These are phyloP conservation scores for Xerus inauris DNA, from an alignment of 2,113 vertebrate genomes.

Conservation along the genomic window DNA sequence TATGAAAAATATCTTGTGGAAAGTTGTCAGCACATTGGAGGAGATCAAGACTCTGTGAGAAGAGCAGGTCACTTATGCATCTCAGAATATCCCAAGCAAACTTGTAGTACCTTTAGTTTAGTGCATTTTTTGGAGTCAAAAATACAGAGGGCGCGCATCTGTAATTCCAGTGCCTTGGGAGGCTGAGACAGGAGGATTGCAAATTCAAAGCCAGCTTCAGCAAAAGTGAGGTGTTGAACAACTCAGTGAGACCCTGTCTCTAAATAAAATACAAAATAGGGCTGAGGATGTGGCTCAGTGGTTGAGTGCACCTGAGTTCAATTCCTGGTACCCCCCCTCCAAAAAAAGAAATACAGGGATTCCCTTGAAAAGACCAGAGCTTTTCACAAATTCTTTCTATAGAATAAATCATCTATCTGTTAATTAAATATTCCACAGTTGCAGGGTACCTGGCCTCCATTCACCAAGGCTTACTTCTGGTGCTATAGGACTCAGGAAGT, in stretches of 20 bases:
- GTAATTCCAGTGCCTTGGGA: too few relatives aligned
- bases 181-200: too few relatives aligned
- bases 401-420: not conserved
- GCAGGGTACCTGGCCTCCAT: fast-evolving
- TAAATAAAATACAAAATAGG: too few relatives aligned
- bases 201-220: too few relatives aligned
- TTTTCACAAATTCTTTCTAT: not conserved
- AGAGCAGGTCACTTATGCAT: not conserved
- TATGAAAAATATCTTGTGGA: not conserved
- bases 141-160: too few relatives aligned
- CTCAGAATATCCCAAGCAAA: not conserved
- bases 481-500: not conserved
- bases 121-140: not conserved
- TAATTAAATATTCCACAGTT: not conserved
- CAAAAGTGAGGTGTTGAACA: too few relatives aligned
- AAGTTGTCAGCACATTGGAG: not conserved
- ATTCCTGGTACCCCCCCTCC: too few relatives aligned
- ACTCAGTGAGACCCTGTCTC: too few relatives aligned
- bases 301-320: too few relatives aligned
- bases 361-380: slow-evolving; percentile 35
- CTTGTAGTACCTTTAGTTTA: not conserved
- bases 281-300: too few relatives aligned
- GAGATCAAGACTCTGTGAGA: not conserved
- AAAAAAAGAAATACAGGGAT: too few relatives aligned
- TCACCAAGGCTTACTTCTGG: not conserved